Evolutionary conservation across 1,140 invertebrate species (phyloP).

Genomic region (Hyles vespertilio): DNA sequence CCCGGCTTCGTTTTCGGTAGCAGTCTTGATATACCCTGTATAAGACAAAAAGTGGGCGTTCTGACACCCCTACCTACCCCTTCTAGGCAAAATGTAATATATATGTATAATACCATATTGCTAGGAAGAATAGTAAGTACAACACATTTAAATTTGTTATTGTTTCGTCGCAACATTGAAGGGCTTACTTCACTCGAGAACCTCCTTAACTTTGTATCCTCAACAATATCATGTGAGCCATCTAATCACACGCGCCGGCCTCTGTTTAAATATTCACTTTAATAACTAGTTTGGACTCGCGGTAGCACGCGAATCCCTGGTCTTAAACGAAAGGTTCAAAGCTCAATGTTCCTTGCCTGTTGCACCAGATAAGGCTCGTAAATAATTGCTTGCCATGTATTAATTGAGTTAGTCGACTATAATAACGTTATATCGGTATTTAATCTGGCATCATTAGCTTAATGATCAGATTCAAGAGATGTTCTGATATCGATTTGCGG

Average conservation of each 20-base stretch:
- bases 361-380: conserved; percentile 7
- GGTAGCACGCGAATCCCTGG: conserved; percentile 1
- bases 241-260: conserved; percentile 13
- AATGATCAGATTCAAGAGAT: conserved; percentile 29
- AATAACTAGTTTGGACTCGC: conserved; percentile 13
- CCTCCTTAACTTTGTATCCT: background rate
- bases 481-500: conserved; percentile 3
- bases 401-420: conserved; percentile 38
- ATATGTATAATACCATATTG: too few relatives aligned
- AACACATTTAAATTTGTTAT: too few relatives aligned
- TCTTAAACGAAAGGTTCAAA: conserved; percentile 9
- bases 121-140: too few relatives aligned
- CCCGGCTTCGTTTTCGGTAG: too few relatives aligned
- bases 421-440: conserved; percentile 32
- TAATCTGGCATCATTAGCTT: conserved; percentile 38
- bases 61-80: too few relatives aligned
- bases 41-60: too few relatives aligned
- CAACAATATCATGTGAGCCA: conserved; percentile 14
- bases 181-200: too few relatives aligned
- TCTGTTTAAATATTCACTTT: conserved; percentile 22
- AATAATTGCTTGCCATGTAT: conserved; percentile 19
- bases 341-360: conserved; percentile 8
- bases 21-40: too few relatives aligned
- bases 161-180: too few relatives aligned
- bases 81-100: too few relatives aligned